Evolutionary conservation across 2,113 vertebrate genomes (phyloP).

Genomic region (Barnardius zonarius): DNA sequence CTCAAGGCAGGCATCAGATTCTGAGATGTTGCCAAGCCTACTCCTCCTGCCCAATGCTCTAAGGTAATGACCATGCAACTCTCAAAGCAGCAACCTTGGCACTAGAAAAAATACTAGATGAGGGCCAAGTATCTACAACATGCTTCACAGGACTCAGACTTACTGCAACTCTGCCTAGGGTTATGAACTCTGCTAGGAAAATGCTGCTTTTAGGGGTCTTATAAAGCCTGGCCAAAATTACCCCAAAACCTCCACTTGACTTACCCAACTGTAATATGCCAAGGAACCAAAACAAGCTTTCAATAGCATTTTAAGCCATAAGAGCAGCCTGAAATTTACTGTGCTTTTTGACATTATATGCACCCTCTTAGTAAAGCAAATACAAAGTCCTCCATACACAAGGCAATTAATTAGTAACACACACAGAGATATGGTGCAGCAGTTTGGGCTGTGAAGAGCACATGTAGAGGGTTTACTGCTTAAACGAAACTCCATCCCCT

Average conservation of each 20-base stretch:
- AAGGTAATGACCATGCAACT: neutral
- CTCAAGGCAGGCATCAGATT: neutral
- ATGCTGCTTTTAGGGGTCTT: neutral
- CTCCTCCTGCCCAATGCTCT: neutral
- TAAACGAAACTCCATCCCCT: neutral
- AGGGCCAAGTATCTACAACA: accelerated
- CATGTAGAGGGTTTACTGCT: neutral
- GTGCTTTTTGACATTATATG: neutral
- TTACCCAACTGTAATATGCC: neutral
- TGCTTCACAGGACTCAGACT: neutral
- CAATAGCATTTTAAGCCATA: neutral
- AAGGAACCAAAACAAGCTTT: neutral
- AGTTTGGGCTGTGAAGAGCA: neutral
- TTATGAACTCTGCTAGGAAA: neutral
- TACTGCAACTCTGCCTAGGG: neutral
- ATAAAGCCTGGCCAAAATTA: neutral
- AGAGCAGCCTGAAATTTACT: neutral
- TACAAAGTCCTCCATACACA: neutral
- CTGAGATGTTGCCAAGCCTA: neutral
- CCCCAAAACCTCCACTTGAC: neutral
- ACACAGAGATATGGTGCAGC: neutral
- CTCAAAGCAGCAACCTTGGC: neutral
- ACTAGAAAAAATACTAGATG: neutral
- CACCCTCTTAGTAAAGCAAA: neutral
- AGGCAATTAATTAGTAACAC: neutral